Base-by-base conservation (phyloP, 1,140 invertebrate species). In the Pseudoatta argentina region DNA sequence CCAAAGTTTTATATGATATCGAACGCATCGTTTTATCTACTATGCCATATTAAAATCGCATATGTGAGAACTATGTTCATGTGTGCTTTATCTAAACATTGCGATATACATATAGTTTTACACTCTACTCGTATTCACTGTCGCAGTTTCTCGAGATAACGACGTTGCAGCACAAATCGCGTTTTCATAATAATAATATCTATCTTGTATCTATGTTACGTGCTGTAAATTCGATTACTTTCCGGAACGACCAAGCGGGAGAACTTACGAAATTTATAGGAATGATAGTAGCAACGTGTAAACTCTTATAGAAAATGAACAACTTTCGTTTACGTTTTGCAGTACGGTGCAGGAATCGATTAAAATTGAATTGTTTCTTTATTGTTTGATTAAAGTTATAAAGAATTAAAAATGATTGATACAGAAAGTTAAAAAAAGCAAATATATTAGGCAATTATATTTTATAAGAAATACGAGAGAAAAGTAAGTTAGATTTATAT, bases 151-250 rank as follows among this genome's bases (percentile, higher is more conserved):
- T 21, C 48, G 48, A 69, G 64, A 71, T 79, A 79, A 69, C 77
- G 66, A 24, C 66, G 55, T 79, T 79, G 27, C 76, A 53, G n/a
- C 48, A 69, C 14, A 71, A 81, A 69, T 55, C 30, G n/a, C n/a
- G 0, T 55, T 69, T 71, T 55, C 57, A 63, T 27, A 77, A 77
- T 77, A 76, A 79, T 69, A 53, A 0, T 69, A 69, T 39, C 27
- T 39, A 39, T 12, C 21, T 30, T 57, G 27, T 30, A 81, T 51
- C 64, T 81, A 16, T 18, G n/a, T 34, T n/a, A 34, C 27, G 27
- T 30, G 48, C 21, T 55, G n/a, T 2, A 55, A 69, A 69, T 81
- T 69, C 63, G 30, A 81, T 81, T 81, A 71, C 14, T 55, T 81
- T 10, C n/a, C 5, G 30, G 30, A 69, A 67, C 39, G 27, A 69